Evolutionary conservation across 1,140 invertebrate species (phyloP).

Genomic region (Gryon sp.): DNA sequence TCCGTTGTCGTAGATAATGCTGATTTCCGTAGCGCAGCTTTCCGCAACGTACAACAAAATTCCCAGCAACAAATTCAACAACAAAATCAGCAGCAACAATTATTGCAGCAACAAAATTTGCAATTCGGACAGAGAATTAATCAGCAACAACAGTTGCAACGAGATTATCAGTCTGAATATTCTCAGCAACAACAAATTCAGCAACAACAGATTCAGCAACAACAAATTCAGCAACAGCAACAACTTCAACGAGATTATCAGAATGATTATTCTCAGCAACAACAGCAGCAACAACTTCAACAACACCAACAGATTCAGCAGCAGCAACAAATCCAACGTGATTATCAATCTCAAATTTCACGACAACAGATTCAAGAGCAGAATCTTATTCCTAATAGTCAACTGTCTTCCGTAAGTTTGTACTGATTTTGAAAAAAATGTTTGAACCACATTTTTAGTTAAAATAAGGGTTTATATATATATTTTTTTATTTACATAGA

Average conservation of each 20-base stretch:
- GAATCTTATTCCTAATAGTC: no score
- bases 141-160: conserved; percentile 50
- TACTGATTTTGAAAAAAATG: no score
- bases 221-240: conserved; percentile 45
- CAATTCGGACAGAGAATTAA: conserved; percentile 50
- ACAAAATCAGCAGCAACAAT: conserved; percentile 30
- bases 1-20: conserved; percentile 73
- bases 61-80: conserved; percentile 19
- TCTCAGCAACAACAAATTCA: conserved; percentile 5
- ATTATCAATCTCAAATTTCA: no score
- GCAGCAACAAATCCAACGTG: conserved; percentile 22
- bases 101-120: conserved; percentile 40
- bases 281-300: conserved; percentile 45
- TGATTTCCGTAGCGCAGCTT: conserved; percentile 67
- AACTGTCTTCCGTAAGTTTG: no score
- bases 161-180: conserved; percentile 5
- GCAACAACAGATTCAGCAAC: conserved; percentile 34
- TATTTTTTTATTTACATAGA: conserved; percentile 37
- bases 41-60: conserved; percentile 48
- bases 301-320: conserved; percentile 8
- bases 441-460: no score
- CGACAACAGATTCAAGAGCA: conserved; percentile 14
- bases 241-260: conserved; percentile 26
- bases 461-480: no score
- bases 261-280: no score